Base-by-base conservation (phyloP, 2,888 invertebrate genomes). In the Lepidochitona cinerea region DNA sequence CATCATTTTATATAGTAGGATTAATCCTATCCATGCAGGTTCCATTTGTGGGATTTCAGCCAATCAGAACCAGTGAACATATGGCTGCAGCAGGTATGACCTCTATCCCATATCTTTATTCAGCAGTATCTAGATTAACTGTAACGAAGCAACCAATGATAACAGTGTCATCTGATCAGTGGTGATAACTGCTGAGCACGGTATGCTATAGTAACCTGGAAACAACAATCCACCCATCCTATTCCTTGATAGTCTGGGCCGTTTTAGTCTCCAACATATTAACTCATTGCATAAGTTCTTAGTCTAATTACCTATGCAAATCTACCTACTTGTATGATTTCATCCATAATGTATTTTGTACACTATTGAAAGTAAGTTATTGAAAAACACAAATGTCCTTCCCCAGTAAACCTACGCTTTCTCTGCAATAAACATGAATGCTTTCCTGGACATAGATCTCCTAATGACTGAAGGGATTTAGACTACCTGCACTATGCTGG, bases 11-110 rank as follows among this genome's bases (percentile, higher is more conserved):
- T 91, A 97, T 99, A 78, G 93, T 99, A 75, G 99, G 99, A 29
- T 92, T 99, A 59, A 92, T 99, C 75, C 93, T 98, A 85, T 98
- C 98, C 71, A 99, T 99, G 99, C 99, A 99, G 92, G 90, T 93
- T 72, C 92, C 93, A 59, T 93, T 93, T 87, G 93, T 93, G 72
- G 99, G 99, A 32, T 99, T 99, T 92, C 99, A 99, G 92, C 99
- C 99, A 9, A 97, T 99, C 77, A 93, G 98, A 72, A 99, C 99
- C 2, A 98, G 98, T 88, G 99, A 99, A 92, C 99, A 99, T 89
- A 99, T 99, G 99, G 99, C 99, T 52, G 98, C 99, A 49, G 94
- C 96, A 87, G 96, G 95, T 95, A 91, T 82, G 84, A 79, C 72
- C 12, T 35, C n/a, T n/a, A n/a, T n/a, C n/a, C n/a, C n/a, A 33